These are phyloP conservation scores for Phrynosoma blainvillii DNA, from an alignment of 2,113 vertebrate species.

Conservation along the genomic window DNA sequence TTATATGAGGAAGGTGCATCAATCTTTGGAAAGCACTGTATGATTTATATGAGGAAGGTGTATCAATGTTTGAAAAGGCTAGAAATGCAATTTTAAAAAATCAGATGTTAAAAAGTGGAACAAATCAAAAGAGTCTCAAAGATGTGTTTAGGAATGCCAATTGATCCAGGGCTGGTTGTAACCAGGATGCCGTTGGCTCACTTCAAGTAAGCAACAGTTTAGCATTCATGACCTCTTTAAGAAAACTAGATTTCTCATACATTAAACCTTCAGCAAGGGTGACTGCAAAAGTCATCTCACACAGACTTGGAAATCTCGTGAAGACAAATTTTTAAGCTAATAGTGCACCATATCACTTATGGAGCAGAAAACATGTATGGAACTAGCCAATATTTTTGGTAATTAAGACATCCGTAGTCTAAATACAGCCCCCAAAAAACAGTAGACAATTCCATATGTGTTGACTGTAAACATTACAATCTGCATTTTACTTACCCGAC, in stretches of 20 bases:
- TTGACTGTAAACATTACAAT: constrained; percentile 4
- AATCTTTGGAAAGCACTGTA: no score
- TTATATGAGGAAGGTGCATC: no score
- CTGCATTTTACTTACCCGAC: constrained; percentile 70
- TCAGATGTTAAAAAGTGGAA: no score
- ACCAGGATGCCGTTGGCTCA: no score
- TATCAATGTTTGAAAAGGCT: no score
- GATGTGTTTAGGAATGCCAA: neutral
- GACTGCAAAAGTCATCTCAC: neutral
- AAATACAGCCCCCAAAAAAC: neutral
- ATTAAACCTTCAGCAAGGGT: neutral
- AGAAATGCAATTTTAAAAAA: no score
- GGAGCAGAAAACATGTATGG: neutral
- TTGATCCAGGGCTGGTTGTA: neutral
- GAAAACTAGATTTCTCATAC: neutral
- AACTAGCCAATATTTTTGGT: neutral
- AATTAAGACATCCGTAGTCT: neutral
- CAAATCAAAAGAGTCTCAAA: no score
- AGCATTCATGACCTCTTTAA: neutral
- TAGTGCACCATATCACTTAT: neutral
- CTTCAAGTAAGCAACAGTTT: neutral
- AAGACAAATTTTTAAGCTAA: neutral
- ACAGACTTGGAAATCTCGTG: neutral
- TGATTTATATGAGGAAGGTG: no score
- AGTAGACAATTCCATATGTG: neutral